phyloP scores from a whole-genome alignment of 2,797 vertebrate genomes.

The Scarus forsteni region DNA sequence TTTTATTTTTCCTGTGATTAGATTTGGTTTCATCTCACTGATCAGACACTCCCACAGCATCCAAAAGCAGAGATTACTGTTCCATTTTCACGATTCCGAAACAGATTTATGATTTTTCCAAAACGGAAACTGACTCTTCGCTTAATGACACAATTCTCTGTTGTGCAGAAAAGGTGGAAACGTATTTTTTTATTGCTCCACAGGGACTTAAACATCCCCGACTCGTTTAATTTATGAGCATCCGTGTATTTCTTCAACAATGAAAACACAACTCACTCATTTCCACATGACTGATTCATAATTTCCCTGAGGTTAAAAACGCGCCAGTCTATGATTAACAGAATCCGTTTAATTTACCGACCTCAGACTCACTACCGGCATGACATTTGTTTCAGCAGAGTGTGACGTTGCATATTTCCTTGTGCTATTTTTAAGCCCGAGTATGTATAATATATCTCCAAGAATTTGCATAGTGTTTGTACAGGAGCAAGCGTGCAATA shows the following conservation, averaged over 20 bases:
- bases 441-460: slow-evolving; percentile 38
- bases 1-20: too few species aligned
- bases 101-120: too few species aligned
- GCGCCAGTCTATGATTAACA: slow-evolving; percentile 55
- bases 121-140: too few species aligned
- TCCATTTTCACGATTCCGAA: too few species aligned
- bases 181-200: too few species aligned
- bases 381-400: slow-evolving; percentile 35
- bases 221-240: slow-evolving; percentile 39
- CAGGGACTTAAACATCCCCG: slow-evolving; percentile 18
- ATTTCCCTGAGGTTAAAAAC: slow-evolving; percentile 54
- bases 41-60: too few species aligned
- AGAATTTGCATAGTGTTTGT: slow-evolving; percentile 50
- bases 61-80: too few species aligned
- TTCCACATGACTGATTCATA: slow-evolving; percentile 28
- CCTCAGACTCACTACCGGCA: slow-evolving; percentile 45
- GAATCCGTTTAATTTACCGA: slow-evolving; percentile 58
- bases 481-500: slow-evolving; percentile 50
- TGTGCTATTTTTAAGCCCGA: slow-evolving; percentile 34
- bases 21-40: too few species aligned
- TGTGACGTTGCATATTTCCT: slow-evolving; percentile 39
- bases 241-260: slow-evolving; percentile 40
- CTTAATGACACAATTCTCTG: too few species aligned
- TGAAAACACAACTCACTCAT: slow-evolving; percentile 45
- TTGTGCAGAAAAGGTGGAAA: too few species aligned